Base-by-base conservation (phyloP, 1,140 invertebrate species). In the Eumaeus atala region DNA sequence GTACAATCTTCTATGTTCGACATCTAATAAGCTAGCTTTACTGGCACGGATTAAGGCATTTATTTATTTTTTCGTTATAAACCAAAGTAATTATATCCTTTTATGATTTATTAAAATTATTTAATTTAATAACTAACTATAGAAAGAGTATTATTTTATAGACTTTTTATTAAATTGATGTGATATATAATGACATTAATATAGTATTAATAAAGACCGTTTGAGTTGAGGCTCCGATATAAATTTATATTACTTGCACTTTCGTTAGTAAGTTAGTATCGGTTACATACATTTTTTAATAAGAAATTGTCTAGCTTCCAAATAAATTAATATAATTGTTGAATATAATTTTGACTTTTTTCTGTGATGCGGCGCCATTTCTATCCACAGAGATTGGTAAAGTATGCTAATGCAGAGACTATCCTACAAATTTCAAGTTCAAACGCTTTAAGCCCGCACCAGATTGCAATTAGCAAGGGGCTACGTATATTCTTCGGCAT, bases 241-340 rank as follows among this genome's bases (percentile, higher is more conserved):
- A 16, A 40, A 48, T 51, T 49, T 40, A 44, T 53, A 28, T 28
- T 28, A 28, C 6, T 53, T 53, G 37, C 51, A 44, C 38, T 40
- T 44, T 33, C 37, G 10, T n/a, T 28, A 35, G 38, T 53, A 53
- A 33, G 17, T 53, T 33, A 53, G 38, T 53, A 44, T 50, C 33
- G 40, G 10, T 42, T 53, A 53, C 42, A 40, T 53, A 38, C 42
- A 44, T 18, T 33, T 37, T 53, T 53, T 9, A 53, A 33, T 12
- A 12, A 34, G 35, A 53, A 53, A 42, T 51, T 42, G 28, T 53
- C 40, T 74, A 74, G 70, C 72, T 78, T 78, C 61, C 70, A 80
- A 85, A 86, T 86, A 86, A 86, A 85, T 3, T 85, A 84, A 82
- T 44, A 44, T 44, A 61, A 82, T 79, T 84, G 80, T 85, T 85